Percentiles rank a stretch among this genome's conserved stretches.
These are phyloP conservation scores for Drosophila peninsularis DNA, from an alignment of 2,888 invertebrate genomes.

Conservation along the genomic window DNA sequence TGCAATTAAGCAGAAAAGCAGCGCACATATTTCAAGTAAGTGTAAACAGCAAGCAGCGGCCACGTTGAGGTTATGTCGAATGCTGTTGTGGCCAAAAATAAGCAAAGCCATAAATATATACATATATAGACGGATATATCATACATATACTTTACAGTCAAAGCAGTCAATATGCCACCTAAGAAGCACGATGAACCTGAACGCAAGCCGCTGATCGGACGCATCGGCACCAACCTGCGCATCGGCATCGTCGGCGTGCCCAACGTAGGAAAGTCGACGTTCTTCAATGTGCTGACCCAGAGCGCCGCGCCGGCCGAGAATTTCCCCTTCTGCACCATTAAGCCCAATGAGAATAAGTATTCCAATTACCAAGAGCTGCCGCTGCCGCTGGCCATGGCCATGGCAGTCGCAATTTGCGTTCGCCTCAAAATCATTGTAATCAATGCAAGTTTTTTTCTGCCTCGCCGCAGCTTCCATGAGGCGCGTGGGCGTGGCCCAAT, in stretches of 20 bases:
- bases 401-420: conserved; percentile 41
- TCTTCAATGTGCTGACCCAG: conserved; percentile 99
- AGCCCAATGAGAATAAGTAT: conserved; percentile 99
- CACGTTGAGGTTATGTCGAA: conserved; percentile 41
- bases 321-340: conserved; percentile 99
- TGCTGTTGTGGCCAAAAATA: conserved; percentile 47
- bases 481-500: conserved; percentile 63
- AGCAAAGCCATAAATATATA: conserved; percentile 15
- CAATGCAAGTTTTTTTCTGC: conserved; percentile 51
- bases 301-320: conserved; percentile 99
- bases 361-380: conserved; percentile 53
- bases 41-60: conserved; percentile 1
- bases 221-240: conserved; percentile 97
- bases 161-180: conserved; percentile 86
- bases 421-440: conserved; percentile 69
- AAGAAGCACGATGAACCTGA: conserved; percentile 96
- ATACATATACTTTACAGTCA: background rate
- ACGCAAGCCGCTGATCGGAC: conserved; percentile 95
- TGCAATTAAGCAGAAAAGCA: conserved; percentile 7
- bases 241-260: conserved; percentile 97
- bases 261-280: conserved; percentile 99
- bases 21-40: conserved; percentile 18
- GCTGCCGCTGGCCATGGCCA: conserved; percentile 31
- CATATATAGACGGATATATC: background rate
- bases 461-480: conserved; percentile 26